Conservation (phyloP, 2,113 vertebrate species). For the Brienomyrus brachyistius region DNA sequence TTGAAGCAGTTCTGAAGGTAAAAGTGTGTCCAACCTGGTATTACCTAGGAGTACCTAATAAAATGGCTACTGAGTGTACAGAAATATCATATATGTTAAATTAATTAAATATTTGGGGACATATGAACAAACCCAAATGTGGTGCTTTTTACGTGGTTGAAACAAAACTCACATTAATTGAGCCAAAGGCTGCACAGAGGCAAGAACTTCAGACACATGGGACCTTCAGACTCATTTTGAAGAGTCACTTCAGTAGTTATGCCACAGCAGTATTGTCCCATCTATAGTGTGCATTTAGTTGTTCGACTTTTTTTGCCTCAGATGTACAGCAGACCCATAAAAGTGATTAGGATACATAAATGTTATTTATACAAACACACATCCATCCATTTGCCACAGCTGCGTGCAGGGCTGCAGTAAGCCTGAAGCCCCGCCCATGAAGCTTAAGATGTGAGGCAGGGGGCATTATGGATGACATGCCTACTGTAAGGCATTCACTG, state of each 20-base stretch:
- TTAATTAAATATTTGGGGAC: not conserved
- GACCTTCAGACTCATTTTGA: not conserved
- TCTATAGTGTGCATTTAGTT: slow-evolving; percentile 14
- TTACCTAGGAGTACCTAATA: not conserved
- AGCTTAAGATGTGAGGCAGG: not conserved
- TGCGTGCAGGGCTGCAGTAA: not conserved
- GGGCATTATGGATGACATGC: not conserved
- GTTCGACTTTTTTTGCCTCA: not conserved
- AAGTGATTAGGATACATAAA: not conserved
- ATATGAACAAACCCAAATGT: slow-evolving; percentile 7
- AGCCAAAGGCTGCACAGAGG: not conserved
- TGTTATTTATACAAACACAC: not conserved
- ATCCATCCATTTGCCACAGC: not conserved
- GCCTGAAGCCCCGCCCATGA: not conserved
- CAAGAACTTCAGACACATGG: not conserved
- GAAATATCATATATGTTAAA: not conserved
- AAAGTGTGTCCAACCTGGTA: not conserved
- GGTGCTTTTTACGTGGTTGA: not conserved
- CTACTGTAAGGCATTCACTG: not conserved
- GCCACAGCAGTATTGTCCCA: not conserved
- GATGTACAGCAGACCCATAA: not conserved
- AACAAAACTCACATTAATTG: not conserved
- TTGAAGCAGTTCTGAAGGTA: not conserved
- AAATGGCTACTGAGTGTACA: not conserved
- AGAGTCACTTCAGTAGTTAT: not conserved